Conservation (phyloP, 2,888 invertebrate species). For the Gasteruption jaculator region DNA sequence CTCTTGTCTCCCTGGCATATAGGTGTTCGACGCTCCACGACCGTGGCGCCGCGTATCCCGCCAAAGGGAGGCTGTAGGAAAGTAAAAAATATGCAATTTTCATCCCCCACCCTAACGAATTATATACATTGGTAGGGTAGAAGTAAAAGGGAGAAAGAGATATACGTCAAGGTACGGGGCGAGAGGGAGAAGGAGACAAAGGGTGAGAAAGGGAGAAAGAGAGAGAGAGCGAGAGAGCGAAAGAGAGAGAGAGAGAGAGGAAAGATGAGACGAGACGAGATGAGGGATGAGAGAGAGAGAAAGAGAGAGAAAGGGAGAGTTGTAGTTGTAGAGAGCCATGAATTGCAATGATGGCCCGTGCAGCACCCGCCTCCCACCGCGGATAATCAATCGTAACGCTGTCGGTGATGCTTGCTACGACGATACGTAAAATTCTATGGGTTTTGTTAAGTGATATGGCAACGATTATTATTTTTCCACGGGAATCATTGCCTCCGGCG, state of each 20-base stretch:
- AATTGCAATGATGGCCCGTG: constrained; percentile 50
- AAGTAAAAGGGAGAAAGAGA: not conserved
- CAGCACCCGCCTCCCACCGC: constrained; percentile 38
- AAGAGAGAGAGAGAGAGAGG: constrained; percentile 8
- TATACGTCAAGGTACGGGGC: constrained; percentile 35
- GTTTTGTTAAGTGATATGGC: constrained; percentile 14
- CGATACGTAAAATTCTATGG: constrained; percentile 16
- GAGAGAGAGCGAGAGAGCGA: constrained; percentile 1
- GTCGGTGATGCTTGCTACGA: constrained; percentile 35
- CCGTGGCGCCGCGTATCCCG: constrained; percentile 45
- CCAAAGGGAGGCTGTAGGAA: constrained; percentile 44
- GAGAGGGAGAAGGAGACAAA: constrained; percentile 22
- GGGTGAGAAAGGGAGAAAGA: constrained; percentile 5
- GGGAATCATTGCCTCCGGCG: too few relatives aligned
- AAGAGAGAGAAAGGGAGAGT: constrained; percentile 40
- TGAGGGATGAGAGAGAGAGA: constrained; percentile 17
- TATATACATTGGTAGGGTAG: constrained; percentile 44
- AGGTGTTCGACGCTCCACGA: constrained; percentile 24
- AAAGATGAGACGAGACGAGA: not conserved
- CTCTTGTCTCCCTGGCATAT: too few relatives aligned
- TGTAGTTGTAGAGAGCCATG: constrained; percentile 41
- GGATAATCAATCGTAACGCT: constrained; percentile 52
- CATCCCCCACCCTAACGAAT: constrained; percentile 45
- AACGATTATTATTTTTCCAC: too few relatives aligned
- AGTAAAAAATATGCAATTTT: constrained; percentile 39